Evolutionary conservation across 2,113 vertebrate species (phyloP), one percentile per base, ranked within the genome.

Genomic region (Ailuropoda melanoleuca): DNA sequence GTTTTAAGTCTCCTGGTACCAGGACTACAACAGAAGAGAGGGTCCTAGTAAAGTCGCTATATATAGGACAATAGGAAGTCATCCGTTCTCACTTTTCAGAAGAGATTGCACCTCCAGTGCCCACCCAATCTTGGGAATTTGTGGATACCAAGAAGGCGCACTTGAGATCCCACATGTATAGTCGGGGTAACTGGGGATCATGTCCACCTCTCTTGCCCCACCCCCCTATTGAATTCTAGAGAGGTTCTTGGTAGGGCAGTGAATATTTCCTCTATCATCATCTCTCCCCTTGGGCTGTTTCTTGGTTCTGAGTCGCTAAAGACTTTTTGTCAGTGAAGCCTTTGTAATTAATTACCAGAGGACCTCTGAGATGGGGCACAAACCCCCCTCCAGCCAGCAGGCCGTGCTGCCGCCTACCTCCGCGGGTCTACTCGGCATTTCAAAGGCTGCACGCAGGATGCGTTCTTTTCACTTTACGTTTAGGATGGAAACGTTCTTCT

Each of bases 401-500:
- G 24, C 8, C 72, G 19, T 18, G 21, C 11, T 23, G 17, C 48
- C 12, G 6, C 29, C 15, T 43, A 18, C 46, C 3, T 1, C 31
- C 10, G 53, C 11, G 5, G 4, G 29, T 26, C 68, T 19, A 1
- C 46, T 26, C 43, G 13, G 19, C 68, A 43, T 83, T 93, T 95
- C 21, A 56, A 68, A 81, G 72, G 48, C 10, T 10, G 15, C 34
- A 24, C 11, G 84, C 60, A 13, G 34, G 24, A 26, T 12, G 19
- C 56, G 43, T 56, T 34, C 58, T 74, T 88, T 46, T 60, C 43
- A 37, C 84, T 92, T 97, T 92, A 68, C 8, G 29, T 39, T 46
- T 86, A 46, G 21, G 84, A 92, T 77, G 26, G 53, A 95, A 84
- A 93, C 39, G 39, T 56, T 50, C 62, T 72, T 88, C 78, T 90